Conservation (phyloP, 2,113 vertebrate genomes). For the Cavia aperea region DNA sequence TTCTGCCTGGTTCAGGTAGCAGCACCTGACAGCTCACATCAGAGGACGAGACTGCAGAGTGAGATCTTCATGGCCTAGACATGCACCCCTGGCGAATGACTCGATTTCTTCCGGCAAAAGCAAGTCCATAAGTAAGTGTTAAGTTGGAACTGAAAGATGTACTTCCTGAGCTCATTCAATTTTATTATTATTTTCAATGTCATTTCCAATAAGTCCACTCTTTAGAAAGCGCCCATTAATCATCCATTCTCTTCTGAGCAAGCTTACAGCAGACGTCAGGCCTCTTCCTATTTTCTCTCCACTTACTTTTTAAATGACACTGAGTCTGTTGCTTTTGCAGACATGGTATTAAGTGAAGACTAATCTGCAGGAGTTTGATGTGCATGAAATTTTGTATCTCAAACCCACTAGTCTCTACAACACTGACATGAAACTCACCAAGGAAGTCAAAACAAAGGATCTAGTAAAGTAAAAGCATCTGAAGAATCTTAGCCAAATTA, state of each 20-base stretch:
- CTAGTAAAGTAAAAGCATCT: neutral
- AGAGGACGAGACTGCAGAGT: accelerated
- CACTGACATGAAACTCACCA: accelerated
- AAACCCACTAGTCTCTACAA: accelerated
- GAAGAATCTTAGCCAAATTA: neutral
- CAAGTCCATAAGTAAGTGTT: neutral
- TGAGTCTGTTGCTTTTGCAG: neutral
- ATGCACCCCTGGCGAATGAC: accelerated
- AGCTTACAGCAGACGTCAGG: accelerated
- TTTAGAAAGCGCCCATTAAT: neutral
- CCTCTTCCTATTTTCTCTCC: neutral
- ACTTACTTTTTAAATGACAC: neutral
- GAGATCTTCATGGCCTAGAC: neutral
- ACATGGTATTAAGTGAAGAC: neutral
- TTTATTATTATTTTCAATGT: neutral
- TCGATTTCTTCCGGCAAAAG: neutral
- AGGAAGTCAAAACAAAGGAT: neutral
- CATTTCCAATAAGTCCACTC: neutral
- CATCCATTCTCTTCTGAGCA: neutral
- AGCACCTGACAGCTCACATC: neutral
- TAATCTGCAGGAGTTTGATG: too few species aligned
- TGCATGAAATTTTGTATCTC: accelerated
- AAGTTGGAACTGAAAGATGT: neutral
- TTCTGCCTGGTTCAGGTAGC: accelerated
- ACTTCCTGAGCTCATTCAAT: neutral